These are phyloP conservation scores for Pogoniulus pusillus DNA, from an alignment of 2,797 vertebrate genomes.

Conservation along the genomic window DNA sequence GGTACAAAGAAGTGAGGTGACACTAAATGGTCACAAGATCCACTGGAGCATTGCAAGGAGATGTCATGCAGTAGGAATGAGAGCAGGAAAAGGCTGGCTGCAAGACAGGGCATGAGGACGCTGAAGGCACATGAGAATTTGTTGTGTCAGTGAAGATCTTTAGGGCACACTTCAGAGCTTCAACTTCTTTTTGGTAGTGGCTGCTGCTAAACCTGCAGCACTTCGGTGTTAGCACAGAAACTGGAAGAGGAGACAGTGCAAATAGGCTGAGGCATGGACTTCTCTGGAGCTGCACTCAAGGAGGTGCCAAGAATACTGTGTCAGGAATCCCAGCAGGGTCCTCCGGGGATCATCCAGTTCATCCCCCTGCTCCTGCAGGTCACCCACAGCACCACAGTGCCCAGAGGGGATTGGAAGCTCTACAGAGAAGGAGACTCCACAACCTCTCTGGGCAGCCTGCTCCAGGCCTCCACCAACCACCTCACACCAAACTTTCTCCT, in stretches of 20 bases:
- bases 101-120: not conserved
- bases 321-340: not conserved
- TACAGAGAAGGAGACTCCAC: too few species aligned
- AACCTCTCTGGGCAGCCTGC: too few species aligned
- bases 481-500: too few species aligned
- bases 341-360: too few species aligned
- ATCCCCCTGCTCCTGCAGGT: too few species aligned
- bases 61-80: not conserved
- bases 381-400: too few species aligned
- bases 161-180: not conserved
- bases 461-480: too few species aligned
- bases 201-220: not conserved
- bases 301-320: not conserved
- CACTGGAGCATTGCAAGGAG: not conserved
- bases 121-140: not conserved
- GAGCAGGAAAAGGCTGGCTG: not conserved
- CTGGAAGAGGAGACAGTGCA: not conserved
- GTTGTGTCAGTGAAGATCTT: not conserved
- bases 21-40: not conserved
- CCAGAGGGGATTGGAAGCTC: too few species aligned
- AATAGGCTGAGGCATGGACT: not conserved
- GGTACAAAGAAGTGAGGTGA: not conserved
- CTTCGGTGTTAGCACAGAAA: not conserved
- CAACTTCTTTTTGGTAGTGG: not conserved
- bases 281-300: not conserved